Conservation (phyloP, 2,113 vertebrate genomes). For the Alouatta palliata region DNA sequence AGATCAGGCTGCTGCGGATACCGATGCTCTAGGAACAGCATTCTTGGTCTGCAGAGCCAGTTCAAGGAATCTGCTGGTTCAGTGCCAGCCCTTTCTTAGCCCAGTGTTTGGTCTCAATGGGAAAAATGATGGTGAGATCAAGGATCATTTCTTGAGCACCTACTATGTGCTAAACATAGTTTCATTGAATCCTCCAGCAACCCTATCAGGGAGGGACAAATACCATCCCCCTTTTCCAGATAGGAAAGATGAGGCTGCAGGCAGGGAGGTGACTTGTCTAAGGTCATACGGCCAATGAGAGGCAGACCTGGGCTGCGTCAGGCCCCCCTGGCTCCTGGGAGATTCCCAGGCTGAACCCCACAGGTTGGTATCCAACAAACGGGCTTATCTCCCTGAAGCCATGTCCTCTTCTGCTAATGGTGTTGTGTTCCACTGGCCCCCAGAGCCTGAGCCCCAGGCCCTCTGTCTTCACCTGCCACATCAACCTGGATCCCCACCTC, state of each 20-base stretch:
- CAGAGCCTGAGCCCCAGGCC: neutral
- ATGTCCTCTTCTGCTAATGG: neutral
- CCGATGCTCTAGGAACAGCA: neutral
- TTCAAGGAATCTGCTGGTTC: neutral
- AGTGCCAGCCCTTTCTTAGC: neutral
- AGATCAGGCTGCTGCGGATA: neutral
- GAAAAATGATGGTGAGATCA: neutral
- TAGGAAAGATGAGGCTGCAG: neutral
- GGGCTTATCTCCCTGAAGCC: neutral
- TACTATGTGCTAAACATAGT: neutral
- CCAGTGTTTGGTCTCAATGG: neutral
- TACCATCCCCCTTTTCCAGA: neutral
- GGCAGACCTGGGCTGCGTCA: neutral
- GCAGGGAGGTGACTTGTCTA: neutral
- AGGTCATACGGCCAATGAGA: neutral
- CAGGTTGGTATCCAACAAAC: neutral
- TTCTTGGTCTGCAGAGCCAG: neutral
- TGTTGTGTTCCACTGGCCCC: neutral
- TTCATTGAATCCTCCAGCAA: neutral
- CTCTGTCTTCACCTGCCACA: neutral
- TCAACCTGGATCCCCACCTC: neutral
- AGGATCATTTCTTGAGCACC: neutral
- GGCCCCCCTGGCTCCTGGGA: neutral
- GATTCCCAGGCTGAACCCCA: neutral
- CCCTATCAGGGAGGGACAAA: neutral